These are phyloP conservation scores for Eidolon dupreanum DNA, from an alignment of 2,797 vertebrate species.

Conservation along the genomic window DNA sequence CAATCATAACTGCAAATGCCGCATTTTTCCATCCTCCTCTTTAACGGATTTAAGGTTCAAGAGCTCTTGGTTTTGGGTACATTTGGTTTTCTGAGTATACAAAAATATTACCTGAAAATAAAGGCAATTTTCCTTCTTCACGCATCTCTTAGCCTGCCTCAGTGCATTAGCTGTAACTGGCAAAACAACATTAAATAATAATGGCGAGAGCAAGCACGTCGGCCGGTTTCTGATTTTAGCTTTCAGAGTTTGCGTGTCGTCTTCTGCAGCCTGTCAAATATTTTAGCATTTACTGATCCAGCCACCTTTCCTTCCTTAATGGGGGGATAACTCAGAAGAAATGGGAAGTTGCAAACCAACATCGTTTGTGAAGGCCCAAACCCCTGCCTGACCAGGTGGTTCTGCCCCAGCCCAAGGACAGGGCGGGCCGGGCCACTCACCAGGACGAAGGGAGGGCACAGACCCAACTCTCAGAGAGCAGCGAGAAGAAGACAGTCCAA, in stretches of 20 bases:
- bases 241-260: accelerated
- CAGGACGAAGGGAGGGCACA: accelerated
- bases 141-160: accelerated
- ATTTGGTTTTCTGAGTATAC: neutral
- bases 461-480: neutral
- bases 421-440: accelerated
- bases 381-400: accelerated
- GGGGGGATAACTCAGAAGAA: neutral
- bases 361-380: accelerated
- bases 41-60: neutral
- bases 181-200: too few relatives aligned
- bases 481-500: neutral
- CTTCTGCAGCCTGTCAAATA: neutral
- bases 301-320: neutral
- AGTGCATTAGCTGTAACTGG: neutral
- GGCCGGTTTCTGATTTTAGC: accelerated
- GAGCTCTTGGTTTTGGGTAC: neutral
- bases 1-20: neutral
- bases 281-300: neutral
- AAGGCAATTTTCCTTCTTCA: neutral
- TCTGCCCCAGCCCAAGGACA: too few relatives aligned
- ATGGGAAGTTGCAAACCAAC: accelerated
- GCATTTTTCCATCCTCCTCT: neutral
- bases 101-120: neutral
- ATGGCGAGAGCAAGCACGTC: accelerated